Conservation (phyloP, 2,797 vertebrate genomes). For the Chiloscyllium punctatum region DNA sequence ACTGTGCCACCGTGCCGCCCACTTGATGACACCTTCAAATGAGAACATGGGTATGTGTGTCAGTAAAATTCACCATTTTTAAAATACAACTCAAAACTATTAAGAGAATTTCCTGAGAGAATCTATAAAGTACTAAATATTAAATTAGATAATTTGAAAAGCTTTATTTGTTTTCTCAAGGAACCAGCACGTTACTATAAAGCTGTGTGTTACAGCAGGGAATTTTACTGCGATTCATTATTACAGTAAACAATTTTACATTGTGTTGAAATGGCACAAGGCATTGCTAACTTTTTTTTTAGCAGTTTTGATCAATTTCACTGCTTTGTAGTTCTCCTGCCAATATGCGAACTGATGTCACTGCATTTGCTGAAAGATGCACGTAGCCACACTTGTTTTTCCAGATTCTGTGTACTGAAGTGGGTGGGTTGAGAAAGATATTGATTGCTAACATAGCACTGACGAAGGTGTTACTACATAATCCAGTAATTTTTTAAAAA, state of each 20-base stretch:
- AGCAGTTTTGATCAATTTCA: background rate
- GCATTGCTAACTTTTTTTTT: background rate
- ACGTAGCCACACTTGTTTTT: background rate
- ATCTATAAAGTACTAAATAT: background rate
- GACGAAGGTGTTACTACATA: background rate
- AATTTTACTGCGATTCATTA: background rate
- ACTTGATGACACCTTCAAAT: background rate
- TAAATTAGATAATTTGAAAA: background rate
- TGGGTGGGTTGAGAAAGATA: background rate
- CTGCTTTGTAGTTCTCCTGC: background rate
- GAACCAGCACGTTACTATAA: background rate
- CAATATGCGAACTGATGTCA: background rate
- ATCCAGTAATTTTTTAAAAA: background rate
- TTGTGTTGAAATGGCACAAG: background rate
- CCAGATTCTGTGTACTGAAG: background rate
- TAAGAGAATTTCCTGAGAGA: background rate
- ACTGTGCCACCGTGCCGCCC: too few relatives aligned
- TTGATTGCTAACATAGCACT: background rate
- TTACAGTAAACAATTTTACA: background rate
- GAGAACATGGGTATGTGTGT: background rate
- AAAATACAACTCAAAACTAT: background rate
- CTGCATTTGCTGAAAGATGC: background rate
- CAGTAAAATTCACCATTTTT: background rate
- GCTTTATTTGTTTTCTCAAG: background rate
- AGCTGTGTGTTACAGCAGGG: background rate